These are phyloP conservation scores for Heliconius sara DNA, from an alignment of 2,888 invertebrate species.

Conservation along the genomic window DNA sequence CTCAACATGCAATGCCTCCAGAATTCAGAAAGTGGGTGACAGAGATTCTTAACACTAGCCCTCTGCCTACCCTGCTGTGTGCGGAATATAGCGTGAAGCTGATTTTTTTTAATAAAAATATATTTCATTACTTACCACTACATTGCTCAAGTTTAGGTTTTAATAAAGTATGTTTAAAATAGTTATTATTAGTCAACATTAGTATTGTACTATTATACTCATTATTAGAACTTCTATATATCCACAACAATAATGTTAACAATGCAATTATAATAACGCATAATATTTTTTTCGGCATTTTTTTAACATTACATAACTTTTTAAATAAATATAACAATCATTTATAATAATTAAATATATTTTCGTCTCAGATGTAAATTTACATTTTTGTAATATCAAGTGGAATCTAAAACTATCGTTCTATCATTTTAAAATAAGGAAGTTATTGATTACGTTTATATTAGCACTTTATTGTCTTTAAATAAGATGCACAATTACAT, in stretches of 20 bases:
- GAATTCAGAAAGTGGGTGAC: no score
- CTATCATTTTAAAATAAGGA: neutral
- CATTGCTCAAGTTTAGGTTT: conserved; percentile 57
- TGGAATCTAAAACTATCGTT: neutral
- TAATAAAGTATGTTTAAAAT: conserved; percentile 51
- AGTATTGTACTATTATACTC: conserved; percentile 58
- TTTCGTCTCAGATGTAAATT: neutral
- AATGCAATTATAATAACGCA: conserved; percentile 49
- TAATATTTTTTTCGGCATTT: conserved; percentile 54
- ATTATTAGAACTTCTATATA: conserved; percentile 63
- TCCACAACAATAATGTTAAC: conserved; percentile 55
- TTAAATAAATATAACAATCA: neutral
- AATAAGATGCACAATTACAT: neutral
- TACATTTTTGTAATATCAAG: neutral
- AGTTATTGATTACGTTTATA: neutral
- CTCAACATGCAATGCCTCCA: no score
- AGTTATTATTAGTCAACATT: conserved; percentile 54
- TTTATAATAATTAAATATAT: conserved; percentile 1
- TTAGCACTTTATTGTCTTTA: neutral
- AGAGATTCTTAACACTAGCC: no score
- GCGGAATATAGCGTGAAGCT: no score
- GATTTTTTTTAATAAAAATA: neutral
- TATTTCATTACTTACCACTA: conserved; percentile 54
- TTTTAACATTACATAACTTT: neutral
- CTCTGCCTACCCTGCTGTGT: no score